Evolutionary conservation across 2,113 vertebrate genomes (phyloP).

Genomic region (Himantopus leucocephalus): DNA sequence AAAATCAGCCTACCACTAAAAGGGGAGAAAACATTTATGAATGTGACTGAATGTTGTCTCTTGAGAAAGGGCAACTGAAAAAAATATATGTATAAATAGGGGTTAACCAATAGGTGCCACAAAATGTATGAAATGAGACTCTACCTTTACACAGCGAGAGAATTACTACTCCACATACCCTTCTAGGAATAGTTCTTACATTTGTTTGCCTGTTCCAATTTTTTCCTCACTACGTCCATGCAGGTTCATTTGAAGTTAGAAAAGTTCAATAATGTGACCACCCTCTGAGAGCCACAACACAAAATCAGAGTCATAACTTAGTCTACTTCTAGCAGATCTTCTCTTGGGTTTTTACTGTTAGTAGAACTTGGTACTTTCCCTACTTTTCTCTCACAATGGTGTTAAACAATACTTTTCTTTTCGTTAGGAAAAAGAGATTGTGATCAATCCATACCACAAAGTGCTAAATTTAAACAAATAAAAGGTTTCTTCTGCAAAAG

Average conservation of each 20-base stretch:
- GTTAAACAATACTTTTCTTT: neutral
- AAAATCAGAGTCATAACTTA: neutral
- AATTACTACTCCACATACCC: neutral
- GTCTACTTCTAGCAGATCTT: neutral
- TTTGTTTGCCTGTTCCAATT: neutral
- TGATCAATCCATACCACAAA: neutral
- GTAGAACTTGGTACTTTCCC: neutral
- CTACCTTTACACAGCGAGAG: neutral
- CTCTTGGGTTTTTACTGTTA: neutral
- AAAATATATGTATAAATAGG: neutral
- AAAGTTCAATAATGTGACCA: neutral
- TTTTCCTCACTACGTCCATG: neutral
- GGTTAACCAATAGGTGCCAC: slow-evolving; percentile 36
- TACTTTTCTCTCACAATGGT: neutral
- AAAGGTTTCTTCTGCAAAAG: neutral
- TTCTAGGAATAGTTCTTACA: neutral
- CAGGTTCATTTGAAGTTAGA: neutral
- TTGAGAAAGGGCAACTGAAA: slow-evolving; percentile 17
- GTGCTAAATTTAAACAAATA: neutral
- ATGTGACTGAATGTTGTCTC: neutral
- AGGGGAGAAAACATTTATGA: slow-evolving; percentile 15
- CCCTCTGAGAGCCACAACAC: neutral
- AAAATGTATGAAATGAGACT: slow-evolving; percentile 5
- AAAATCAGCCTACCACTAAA: neutral
- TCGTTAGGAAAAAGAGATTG: neutral